Base-by-base conservation (phyloP, 2,113 vertebrate species). In the cat (Felis catus) region DNA sequence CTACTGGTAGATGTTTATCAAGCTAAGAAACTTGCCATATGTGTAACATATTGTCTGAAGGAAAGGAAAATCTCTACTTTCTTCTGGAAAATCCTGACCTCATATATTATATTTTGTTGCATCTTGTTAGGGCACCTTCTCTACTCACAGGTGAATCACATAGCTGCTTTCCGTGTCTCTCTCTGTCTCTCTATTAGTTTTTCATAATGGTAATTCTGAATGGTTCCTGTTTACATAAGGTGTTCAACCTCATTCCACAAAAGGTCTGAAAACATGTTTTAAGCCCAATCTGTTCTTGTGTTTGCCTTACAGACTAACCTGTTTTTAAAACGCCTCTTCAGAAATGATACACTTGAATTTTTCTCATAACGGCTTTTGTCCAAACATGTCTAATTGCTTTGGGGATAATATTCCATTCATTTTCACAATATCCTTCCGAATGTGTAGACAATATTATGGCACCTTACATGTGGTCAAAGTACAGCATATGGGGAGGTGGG, bases 251-350 rank as follows among this genome's bases (percentile, higher is more conserved):
- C 92, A 4, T 85, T 96, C 87, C 53, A 61, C 95, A 90, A 95
- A 91, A 71, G 79, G 89, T 89, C 92, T 95, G 89, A 80, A 94
- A 87, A 85, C 80, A 92, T 95, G 94, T 97, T 96, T 97, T 80
- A 88, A 93, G 94, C 96, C 74, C 95, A 95, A 92, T 97, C 98
- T 98, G 94, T 94, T 96, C 80, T 95, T 95, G 27, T 84, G 8
- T 95, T 95, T 95, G 84, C 84, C 94, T 91, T 80, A 76, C 65
- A 95, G 65, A 89, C 95, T 85, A 97, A 92, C 91, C 41, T 83
- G 80, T 83, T 95, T 91, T 93, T 87, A 53, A 98, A 97, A 97
- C 68, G 88, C 66, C 86, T 98, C 89, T 95, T 93, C 89, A 88
- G 68, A 93, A 97, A 93, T 51, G 51, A 94, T 55, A 71, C 23